Evolutionary conservation across 2,113 vertebrate genomes (phyloP).

Genomic region (Chionis minor): DNA sequence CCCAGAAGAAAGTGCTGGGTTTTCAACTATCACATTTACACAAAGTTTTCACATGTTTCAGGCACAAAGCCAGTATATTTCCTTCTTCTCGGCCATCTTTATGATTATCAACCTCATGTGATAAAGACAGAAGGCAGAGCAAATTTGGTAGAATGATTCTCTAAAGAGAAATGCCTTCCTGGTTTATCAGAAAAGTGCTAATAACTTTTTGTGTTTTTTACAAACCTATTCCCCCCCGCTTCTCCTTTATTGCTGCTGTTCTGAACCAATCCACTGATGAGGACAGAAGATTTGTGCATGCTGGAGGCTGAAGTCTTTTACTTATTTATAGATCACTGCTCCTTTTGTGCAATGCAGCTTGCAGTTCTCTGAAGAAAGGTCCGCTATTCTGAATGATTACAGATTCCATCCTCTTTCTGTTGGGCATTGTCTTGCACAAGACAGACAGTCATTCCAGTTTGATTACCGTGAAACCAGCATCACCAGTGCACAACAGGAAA

Average conservation of each 20-base stretch:
- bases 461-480: background rate
- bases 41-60: background rate
- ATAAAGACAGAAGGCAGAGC: background rate
- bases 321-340: background rate
- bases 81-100: background rate
- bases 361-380: background rate
- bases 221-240: background rate
- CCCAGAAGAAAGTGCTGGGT: background rate
- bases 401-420: background rate
- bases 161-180: background rate
- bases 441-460: background rate
- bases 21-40: background rate
- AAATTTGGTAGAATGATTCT: background rate
- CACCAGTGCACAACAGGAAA: background rate
- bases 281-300: background rate
- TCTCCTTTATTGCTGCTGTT: background rate
- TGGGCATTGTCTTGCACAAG: background rate
- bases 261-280: background rate
- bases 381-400: background rate
- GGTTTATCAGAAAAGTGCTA: background rate
- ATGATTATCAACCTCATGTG: background rate
- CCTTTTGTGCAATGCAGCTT: slow-evolving; percentile 8
- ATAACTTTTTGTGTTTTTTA: background rate
- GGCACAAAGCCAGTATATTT: background rate
- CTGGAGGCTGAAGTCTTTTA: background rate